Evolutionary conservation across 2,113 vertebrate species (phyloP).

Genomic region (Opisthocomus hoazin): DNA sequence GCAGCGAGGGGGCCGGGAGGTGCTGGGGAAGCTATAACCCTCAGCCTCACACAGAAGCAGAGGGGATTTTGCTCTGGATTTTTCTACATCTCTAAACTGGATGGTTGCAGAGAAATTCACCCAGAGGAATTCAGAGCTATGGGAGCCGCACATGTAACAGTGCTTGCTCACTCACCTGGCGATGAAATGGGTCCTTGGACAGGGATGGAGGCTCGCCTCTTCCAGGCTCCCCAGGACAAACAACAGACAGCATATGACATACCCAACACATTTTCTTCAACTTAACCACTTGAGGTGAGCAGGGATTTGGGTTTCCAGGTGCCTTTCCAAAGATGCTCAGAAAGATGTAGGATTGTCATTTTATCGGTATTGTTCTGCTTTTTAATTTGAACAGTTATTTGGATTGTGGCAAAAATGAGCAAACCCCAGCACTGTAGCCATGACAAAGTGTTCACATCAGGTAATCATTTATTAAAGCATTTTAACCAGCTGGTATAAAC

Average conservation of each 20-base stretch:
- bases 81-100: background rate
- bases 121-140: background rate
- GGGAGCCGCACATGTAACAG: background rate
- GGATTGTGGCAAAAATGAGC: background rate
- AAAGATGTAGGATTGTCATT: background rate
- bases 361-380: background rate
- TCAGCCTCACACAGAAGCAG: background rate
- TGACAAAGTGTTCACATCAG: background rate
- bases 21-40: background rate
- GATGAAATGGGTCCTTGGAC: background rate
- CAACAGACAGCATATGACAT: background rate
- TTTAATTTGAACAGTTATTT: background rate
- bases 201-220: background rate
- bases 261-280: background rate
- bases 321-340: background rate
- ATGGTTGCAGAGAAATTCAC: background rate
- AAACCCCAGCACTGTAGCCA: background rate
- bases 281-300: background rate
- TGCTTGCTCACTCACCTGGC: fast-evolving
- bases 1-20: background rate
- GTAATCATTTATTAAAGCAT: slow-evolving; percentile 18
- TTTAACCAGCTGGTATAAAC: slow-evolving; percentile 20
- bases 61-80: background rate
- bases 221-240: background rate
- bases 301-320: background rate